Base-by-base conservation (phyloP, 1,140 invertebrate species). In the Streblospio benedicti region DNA sequence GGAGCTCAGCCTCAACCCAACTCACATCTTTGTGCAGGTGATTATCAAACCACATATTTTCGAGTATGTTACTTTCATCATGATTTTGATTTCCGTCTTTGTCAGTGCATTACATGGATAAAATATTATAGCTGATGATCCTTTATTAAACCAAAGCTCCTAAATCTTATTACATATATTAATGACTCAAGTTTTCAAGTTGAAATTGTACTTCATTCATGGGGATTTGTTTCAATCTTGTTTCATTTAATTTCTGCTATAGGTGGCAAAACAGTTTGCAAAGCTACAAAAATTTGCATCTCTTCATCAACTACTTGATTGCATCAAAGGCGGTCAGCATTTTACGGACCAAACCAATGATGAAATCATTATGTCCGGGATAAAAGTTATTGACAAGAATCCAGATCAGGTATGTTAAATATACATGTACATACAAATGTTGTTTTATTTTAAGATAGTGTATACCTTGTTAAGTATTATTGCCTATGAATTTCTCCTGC, bases 311-410 rank as follows among this genome's bases (percentile, higher is more conserved):
- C 59, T 77, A 16, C 56, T 76, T 6, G 60, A 67, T 18, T 66
- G 63, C 54, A 60, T 75, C 5, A 54, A 60, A 20, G 60, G 67
- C 47, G 64, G 65, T 14, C 65, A 66, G 2, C 25, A 72, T 4
- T 62, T 69, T 32, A 67, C 69, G 43, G 68, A 73, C 52, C 63
- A 70, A 25, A 67, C 57, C 9, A 67, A 67, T 41, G 76, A 77
- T 66, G 75, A 75, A 47, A 69, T 76, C 6, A 67, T 77, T 25
- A 68, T 70, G 38, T 68, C 74, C 1, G 71, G 71, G 56, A 65
- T 77, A 9, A 60, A 74, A 14, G 68, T 47, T 30, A 41, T 61
- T 33, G 41, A 53, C 12, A 31, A 56, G 4, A 18, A 33, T 6
- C 32, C 31, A 5, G 12, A 32, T 0, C 33, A 56, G 53, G 53